phyloP scores from a whole-genome alignment of 2,888 invertebrate species.

The Drosophila gaucha region DNA sequence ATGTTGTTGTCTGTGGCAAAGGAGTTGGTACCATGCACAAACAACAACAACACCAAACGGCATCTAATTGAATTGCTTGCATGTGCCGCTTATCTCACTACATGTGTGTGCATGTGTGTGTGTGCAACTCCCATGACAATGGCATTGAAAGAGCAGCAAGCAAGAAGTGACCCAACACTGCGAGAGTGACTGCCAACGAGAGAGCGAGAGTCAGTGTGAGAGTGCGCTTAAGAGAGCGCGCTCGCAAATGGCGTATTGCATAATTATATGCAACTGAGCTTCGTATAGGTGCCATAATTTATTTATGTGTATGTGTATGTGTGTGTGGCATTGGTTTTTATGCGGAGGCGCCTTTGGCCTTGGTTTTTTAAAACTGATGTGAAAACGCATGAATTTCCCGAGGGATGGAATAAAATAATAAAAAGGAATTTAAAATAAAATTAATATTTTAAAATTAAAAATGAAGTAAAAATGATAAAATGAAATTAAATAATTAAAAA shows the following conservation, averaged over 20 bases:
- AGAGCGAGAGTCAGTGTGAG: conserved; percentile 17
- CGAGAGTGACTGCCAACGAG: not conserved
- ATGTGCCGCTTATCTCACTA: conserved; percentile 48
- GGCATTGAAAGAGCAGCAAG: conserved; percentile 72
- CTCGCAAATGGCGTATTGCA: conserved; percentile 61
- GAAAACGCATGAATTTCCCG: conserved; percentile 11
- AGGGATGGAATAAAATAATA: conserved; percentile 12
- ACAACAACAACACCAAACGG: conserved; percentile 41
- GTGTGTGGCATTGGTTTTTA: conserved; percentile 59
- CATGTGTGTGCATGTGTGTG: conserved; percentile 25
- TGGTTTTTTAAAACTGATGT: conserved; percentile 52
- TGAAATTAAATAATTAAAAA: not conserved
- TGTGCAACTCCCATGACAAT: conserved; percentile 74
- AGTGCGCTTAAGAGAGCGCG: conserved; percentile 41
- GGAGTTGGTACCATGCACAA: conserved; percentile 45
- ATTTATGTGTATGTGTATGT: conserved; percentile 1
- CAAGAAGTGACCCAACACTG: conserved; percentile 27
- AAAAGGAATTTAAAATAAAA: not conserved
- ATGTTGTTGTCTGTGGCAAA: conserved; percentile 78
- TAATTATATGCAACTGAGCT: conserved; percentile 66
- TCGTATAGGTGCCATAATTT: conserved; percentile 32
- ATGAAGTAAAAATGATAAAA: not conserved
- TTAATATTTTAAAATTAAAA: not conserved
- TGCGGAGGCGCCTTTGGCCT: conserved; percentile 61
- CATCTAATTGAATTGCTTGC: conserved; percentile 78